Conservation (phyloP, 2,888 invertebrate species). For the Catocala nupta region DNA sequence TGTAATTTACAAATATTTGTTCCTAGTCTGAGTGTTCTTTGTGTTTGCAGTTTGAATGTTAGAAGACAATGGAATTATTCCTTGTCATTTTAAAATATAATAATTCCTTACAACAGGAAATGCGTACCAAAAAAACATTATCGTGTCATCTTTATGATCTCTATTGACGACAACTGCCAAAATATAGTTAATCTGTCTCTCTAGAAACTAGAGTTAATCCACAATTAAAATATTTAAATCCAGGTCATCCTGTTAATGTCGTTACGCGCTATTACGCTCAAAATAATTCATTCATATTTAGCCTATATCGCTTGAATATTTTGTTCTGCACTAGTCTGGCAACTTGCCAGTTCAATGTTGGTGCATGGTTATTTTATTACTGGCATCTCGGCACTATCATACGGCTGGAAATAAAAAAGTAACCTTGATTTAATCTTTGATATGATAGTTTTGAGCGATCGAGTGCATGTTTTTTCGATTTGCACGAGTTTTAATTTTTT, state of each 20-base stretch:
- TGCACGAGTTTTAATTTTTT: not conserved
- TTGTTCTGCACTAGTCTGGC: conserved; percentile 64
- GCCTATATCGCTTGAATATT: conserved; percentile 53
- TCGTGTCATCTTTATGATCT: not conserved
- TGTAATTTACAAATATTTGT: too few species aligned
- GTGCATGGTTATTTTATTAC: conserved; percentile 52
- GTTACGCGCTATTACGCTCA: conserved; percentile 42
- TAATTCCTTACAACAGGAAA: not conserved
- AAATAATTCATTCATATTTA: conserved; percentile 56
- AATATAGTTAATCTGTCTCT: not conserved
- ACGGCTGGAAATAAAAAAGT: conserved; percentile 46
- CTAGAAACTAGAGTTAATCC: conserved; percentile 7
- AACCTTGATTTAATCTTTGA: conserved; percentile 47
- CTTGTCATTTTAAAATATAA: too few species aligned
- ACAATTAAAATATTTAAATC: conserved; percentile 39
- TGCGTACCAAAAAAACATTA: not conserved
- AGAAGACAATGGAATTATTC: too few species aligned
- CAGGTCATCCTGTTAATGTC: conserved; percentile 46
- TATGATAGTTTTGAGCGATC: conserved; percentile 26
- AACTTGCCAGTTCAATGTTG: conserved; percentile 54
- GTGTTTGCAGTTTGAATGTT: too few species aligned
- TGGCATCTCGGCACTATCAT: conserved; percentile 44
- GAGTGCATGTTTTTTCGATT: conserved; percentile 4
- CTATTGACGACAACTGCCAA: not conserved
- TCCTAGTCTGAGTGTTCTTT: too few species aligned